A percentile compares a stretch with the other conserved stretches of the same genome.
These are phyloP conservation scores for Limnothrissa miodon DNA, from an alignment of 2,113 vertebrate genomes.

Conservation along the genomic window DNA sequence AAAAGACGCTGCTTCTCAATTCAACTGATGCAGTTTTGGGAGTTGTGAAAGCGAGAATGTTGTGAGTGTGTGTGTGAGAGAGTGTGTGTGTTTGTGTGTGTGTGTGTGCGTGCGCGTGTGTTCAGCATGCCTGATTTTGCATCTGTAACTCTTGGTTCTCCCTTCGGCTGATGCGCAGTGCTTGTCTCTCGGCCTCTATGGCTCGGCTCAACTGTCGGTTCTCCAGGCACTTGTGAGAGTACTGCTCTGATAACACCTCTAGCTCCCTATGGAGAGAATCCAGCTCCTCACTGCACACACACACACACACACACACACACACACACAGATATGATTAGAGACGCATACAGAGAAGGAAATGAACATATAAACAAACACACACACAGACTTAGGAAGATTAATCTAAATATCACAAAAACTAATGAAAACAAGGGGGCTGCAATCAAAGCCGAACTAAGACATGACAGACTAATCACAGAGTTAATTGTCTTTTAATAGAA, in stretches of 20 bases:
- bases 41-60: too few relatives aligned
- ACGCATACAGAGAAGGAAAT: not conserved
- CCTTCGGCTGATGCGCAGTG: conserved; percentile 79
- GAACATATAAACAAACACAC: not conserved
- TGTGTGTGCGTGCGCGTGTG: not conserved
- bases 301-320: not conserved
- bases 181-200: conserved; percentile 83
- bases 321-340: not conserved
- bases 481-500: too few relatives aligned
- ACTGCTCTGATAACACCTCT: conserved; percentile 88
- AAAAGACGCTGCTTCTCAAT: too few relatives aligned
- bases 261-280: conserved; percentile 86
- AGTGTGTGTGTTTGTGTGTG: not conserved
- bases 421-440: too few relatives aligned
- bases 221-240: conserved; percentile 93
- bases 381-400: not conserved
- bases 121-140: conserved; percentile 78
- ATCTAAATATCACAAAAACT: too few relatives aligned
- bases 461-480: too few relatives aligned
- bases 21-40: not conserved
- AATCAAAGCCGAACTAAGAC: too few relatives aligned
- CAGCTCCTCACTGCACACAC: conserved; percentile 79
- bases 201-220: conserved; percentile 85
- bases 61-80: not conserved
- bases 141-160: conserved; percentile 88